Base-by-base conservation (phyloP, 2,888 invertebrate species). In the Penaeus monodon region DNA sequence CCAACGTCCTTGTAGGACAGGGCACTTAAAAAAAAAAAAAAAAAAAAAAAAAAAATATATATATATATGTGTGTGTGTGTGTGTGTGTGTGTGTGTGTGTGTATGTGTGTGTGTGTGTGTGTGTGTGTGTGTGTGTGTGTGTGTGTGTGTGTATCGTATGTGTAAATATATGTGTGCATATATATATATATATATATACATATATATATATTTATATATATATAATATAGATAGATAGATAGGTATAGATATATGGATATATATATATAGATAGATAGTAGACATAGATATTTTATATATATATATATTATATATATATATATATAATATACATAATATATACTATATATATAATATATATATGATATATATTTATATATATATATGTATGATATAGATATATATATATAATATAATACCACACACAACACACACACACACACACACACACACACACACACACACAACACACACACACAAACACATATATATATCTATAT, bases 321-420 rank as follows among this genome's bases (percentile, higher is more conserved):
- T 68, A 10, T 17, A 29, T 68, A 68, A 68, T 68, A 68, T 68
- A 68, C 14, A 68, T 68, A 68, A n/a, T n/a, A n/a, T n/a, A n/a
- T n/a, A n/a, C n/a, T n/a, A n/a, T 68, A 68, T 68, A 68, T 68
- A 68, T 68, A n/a, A 68, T 68, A 33, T 33, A 33, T 33, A 33
- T 33, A 33, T 33, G 33, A 1, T 33, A 33, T 33, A 33, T 33
- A 33, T 33, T 2, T 33, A 33, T 33, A 68, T 22, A 17, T 68
- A 68, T 68, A 68, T 68, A 68, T 68, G 2, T 68, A 68, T 68
- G n/a, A 10, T 17, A 29, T 68, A 68, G 6, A 68, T 68, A 68
- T 68, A 68, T 68, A 68, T 68, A 68, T 68, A 68, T 68, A 68
- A n/a, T n/a, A n/a, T n/a, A n/a, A n/a, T n/a, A n/a, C n/a, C n/a